Percentiles rank a stretch among this genome's conserved stretches.
Evolutionary conservation across 2,797 vertebrate species (phyloP).

Genomic region (Cygnus olor): DNA sequence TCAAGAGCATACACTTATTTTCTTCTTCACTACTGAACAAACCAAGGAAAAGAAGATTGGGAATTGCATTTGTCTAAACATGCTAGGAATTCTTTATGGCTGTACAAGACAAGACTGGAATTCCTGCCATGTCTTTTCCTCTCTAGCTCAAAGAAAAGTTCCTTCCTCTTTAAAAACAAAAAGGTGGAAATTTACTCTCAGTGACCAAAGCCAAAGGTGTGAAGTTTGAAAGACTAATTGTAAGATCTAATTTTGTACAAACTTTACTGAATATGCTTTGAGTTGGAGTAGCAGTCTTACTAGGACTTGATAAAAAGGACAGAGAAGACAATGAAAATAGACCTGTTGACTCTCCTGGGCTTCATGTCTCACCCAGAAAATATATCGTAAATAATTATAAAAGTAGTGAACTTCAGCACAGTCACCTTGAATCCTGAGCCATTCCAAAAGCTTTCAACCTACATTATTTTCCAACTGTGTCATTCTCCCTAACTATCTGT

Average conservation of each 20-base stretch:
- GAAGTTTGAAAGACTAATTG: not conserved
- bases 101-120: not conserved
- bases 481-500: conserved; percentile 47
- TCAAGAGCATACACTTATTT: conserved; percentile 36
- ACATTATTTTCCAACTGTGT: conserved; percentile 50
- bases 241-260: not conserved
- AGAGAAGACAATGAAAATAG: not conserved
- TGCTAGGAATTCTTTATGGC: not conserved
- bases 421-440: conserved; percentile 53
- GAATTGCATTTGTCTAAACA: not conserved
- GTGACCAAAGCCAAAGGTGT: not conserved
- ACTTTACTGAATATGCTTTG: not conserved
- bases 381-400: conserved; percentile 23
- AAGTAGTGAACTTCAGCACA: conserved; percentile 21
- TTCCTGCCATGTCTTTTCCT: not conserved
- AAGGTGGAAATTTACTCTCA: not conserved
- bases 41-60: not conserved
- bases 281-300: not conserved
- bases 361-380: conserved; percentile 17
- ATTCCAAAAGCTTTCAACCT: conserved; percentile 24
- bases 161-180: not conserved
- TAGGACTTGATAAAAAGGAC: not conserved
- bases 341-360: conserved; percentile 18
- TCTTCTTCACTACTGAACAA: not conserved
- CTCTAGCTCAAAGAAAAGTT: not conserved